Evolutionary conservation across 2,797 vertebrate genomes (phyloP).

Genomic region (Poliocrania exsul): DNA sequence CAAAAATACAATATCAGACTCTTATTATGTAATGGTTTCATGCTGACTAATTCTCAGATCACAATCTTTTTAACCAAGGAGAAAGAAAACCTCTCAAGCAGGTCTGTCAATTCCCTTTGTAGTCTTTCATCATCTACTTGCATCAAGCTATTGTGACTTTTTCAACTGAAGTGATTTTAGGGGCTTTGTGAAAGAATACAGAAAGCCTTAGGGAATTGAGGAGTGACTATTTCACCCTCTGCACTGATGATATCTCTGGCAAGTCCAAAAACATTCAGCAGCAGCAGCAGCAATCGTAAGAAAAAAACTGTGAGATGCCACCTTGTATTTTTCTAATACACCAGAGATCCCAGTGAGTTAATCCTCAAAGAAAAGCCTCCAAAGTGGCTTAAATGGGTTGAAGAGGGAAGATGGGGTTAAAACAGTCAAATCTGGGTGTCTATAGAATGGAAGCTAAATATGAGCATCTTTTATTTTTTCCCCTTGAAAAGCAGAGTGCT

Average conservation of each 20-base stretch:
- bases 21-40: neutral
- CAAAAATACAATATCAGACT: neutral
- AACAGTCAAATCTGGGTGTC: neutral
- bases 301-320: neutral
- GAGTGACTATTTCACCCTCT: neutral
- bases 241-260: neutral
- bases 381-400: neutral
- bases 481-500: neutral
- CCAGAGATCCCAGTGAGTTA: neutral
- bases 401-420: neutral
- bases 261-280: neutral
- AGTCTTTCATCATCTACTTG: neutral
- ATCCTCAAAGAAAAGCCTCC: neutral
- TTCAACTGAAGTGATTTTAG: neutral
- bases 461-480: accelerated
- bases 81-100: neutral
- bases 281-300: neutral
- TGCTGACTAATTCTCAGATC: neutral
- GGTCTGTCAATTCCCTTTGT: neutral
- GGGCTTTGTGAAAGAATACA: neutral
- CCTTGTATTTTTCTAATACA: neutral
- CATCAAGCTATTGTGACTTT: neutral
- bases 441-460: neutral
- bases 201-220: neutral
- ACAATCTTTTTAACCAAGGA: neutral